Evolutionary conservation across 2,113 vertebrate genomes (phyloP).

Genomic region (Cepphus grylle): DNA sequence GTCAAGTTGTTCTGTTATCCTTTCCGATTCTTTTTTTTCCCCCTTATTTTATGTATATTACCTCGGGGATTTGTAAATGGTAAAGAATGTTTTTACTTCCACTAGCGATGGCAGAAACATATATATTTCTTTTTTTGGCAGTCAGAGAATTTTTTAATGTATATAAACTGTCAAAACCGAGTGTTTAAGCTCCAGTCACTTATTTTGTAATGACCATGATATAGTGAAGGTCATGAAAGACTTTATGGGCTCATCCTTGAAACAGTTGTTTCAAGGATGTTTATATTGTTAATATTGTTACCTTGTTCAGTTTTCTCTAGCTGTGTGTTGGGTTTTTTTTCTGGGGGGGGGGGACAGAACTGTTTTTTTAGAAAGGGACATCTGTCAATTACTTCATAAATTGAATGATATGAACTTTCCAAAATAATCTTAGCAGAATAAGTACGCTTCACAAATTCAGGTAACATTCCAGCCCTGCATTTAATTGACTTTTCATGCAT

Average conservation of each 20-base stretch:
- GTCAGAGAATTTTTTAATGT: neutral
- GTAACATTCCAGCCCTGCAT: neutral
- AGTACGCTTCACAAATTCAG: neutral
- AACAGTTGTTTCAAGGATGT: neutral
- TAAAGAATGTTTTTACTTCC: neutral
- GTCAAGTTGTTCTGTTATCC: neutral
- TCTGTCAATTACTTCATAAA: neutral
- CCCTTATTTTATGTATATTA: neutral
- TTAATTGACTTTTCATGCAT: neutral
- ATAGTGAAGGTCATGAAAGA: neutral
- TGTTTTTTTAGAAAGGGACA: neutral
- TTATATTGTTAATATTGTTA: neutral
- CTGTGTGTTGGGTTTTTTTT: neutral
- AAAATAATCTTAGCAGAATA: neutral
- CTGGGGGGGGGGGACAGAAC: neutral
- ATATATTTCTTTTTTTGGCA: neutral
- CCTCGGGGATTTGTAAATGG: neutral
- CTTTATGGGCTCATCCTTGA: neutral
- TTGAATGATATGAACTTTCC: neutral
- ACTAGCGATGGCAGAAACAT: neutral
- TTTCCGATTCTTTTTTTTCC: neutral
- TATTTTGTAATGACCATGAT: neutral
- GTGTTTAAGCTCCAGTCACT: neutral
- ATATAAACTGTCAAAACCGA: neutral
- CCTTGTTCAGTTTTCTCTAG: neutral